A percentile compares a stretch with the other conserved stretches of the same genome.
Evolutionary conservation across 2,888 invertebrate genomes (phyloP).

Genomic region (Aphidius colemani): DNA sequence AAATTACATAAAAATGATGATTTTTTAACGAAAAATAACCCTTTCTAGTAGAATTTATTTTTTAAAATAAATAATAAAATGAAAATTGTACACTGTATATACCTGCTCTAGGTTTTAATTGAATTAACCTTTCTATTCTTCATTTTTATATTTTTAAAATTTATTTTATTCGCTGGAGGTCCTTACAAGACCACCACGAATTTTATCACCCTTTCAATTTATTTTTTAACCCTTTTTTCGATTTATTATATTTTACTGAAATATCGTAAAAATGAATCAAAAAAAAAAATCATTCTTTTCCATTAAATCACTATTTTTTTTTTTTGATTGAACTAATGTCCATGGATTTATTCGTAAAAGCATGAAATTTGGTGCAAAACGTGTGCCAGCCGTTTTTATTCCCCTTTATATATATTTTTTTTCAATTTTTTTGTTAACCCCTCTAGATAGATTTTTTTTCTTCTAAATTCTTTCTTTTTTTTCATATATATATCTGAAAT

Average conservation of each 20-base stretch:
- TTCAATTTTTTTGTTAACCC: slow-evolving; percentile 24
- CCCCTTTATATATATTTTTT: slow-evolving; percentile 15
- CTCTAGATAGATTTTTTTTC: slow-evolving; percentile 29
- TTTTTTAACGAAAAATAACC: no score
- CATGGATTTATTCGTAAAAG: slow-evolving; percentile 40
- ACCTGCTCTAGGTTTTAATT: no score
- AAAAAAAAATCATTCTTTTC: slow-evolving; percentile 7
- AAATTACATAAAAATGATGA: no score
- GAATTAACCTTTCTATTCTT: slow-evolving; percentile 1
- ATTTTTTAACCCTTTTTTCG: slow-evolving; percentile 29
- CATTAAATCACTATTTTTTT: slow-evolving; percentile 19
- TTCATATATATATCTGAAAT: slow-evolving; percentile 39
- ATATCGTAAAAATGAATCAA: background rate
- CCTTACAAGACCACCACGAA: slow-evolving; percentile 19
- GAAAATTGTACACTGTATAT: no score
- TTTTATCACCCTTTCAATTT: slow-evolving; percentile 11
- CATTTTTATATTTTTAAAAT: slow-evolving; percentile 22
- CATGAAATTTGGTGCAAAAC: slow-evolving; percentile 45
- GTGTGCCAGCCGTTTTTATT: slow-evolving; percentile 32
- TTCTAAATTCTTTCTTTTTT: slow-evolving; percentile 23
- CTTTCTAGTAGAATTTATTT: no score
- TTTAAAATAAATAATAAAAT: no score
- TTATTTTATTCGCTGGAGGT: slow-evolving; percentile 21
- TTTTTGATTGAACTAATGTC: slow-evolving; percentile 30
- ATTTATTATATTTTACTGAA: no score